A percentile compares a stretch with the other conserved stretches of the same genome.
phyloP scores from a whole-genome alignment of 2,113 vertebrate genomes.

The Centropus bengalensis region DNA sequence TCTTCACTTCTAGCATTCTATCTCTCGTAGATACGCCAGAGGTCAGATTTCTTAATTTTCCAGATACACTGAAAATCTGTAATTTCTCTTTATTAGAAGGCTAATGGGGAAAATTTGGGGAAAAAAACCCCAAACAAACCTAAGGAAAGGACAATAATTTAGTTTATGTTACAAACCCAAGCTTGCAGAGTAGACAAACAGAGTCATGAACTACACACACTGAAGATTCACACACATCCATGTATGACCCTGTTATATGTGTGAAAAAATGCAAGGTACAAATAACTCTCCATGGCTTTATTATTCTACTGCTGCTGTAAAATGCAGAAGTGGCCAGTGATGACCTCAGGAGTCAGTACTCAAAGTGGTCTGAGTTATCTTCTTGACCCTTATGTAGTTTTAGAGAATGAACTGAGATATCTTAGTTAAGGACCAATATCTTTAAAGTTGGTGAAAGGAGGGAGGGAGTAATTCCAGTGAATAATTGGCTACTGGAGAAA shows the following conservation, averaged over 20 bases:
- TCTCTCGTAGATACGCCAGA: not conserved
- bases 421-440: not conserved
- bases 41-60: not conserved
- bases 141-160: not conserved
- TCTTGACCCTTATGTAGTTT: not conserved
- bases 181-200: not conserved
- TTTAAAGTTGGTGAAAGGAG: not conserved
- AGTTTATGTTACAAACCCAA: accelerated
- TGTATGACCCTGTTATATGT: accelerated
- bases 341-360: not conserved
- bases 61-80: not conserved
- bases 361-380: not conserved
- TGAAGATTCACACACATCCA: not conserved
- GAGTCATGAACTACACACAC: not conserved
- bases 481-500: not conserved
- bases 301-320: not conserved
- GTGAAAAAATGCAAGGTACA: not conserved
- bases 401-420: not conserved
- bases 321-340: accelerated
- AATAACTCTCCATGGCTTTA: not conserved
- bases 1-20: not conserved
- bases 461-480: not conserved
- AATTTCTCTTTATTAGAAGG: not conserved
- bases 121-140: not conserved
- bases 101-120: not conserved